A percentile compares a stretch with the other conserved stretches of the same genome.
Conservation (phyloP, 1,140 invertebrate genomes). For the Drosophila miranda region DNA sequence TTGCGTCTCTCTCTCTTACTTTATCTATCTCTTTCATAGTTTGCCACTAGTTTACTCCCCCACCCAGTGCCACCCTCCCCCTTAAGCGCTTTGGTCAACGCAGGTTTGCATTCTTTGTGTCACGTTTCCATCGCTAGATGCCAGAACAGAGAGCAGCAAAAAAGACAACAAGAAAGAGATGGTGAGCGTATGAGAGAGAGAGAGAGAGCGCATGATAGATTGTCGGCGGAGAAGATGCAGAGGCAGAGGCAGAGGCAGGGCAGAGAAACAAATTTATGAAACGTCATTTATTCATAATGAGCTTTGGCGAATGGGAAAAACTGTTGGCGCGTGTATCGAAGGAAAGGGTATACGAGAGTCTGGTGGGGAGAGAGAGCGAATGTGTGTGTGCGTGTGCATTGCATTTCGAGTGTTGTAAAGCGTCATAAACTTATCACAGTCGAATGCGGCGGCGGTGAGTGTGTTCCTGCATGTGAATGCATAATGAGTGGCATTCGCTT, state of each 20-base stretch:
- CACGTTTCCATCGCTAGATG: constrained; percentile 69
- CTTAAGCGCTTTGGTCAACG: constrained; percentile 24
- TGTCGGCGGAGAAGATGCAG: constrained; percentile 6
- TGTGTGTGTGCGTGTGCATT: constrained; percentile 26
- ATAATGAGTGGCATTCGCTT: constrained; percentile 29
- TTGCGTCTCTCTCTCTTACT: constrained; percentile 14
- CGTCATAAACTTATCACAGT: constrained; percentile 67
- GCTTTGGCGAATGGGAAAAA: constrained; percentile 65
- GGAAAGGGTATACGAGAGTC: constrained; percentile 37
- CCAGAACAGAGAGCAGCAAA: constrained; percentile 27
- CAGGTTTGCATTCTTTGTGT: constrained; percentile 79
- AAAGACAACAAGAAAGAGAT: constrained; percentile 20
- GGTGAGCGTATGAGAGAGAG: neutral
- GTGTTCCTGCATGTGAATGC: constrained; percentile 40
- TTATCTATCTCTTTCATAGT: constrained; percentile 48
- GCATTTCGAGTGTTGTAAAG: constrained; percentile 52
- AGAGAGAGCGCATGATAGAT: constrained; percentile 30
- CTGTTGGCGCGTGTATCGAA: constrained; percentile 72
- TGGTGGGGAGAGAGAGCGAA: neutral
- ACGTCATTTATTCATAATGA: constrained; percentile 80
- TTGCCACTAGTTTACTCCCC: constrained; percentile 29
- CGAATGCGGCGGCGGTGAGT: constrained; percentile 33
- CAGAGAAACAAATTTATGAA: constrained; percentile 76
- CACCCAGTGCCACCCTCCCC: neutral
- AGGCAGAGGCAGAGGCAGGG: neutral